Base-by-base conservation (phyloP, 2,888 invertebrate genomes). In the Tachina grossa region DNA sequence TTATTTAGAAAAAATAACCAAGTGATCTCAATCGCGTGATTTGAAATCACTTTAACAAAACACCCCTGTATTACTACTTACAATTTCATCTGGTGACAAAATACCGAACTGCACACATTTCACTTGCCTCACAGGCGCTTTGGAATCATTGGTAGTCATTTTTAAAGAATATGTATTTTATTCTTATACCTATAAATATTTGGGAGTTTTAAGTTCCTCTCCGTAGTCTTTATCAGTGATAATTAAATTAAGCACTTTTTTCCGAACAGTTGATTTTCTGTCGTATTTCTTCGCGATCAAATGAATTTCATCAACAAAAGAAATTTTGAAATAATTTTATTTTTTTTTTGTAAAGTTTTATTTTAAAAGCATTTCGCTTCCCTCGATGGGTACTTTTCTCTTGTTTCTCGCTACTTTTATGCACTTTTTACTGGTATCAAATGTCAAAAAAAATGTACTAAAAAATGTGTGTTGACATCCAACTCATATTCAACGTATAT, bases 71-170 rank as follows among this genome's bases (percentile, higher is more conserved):
- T n/a, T 13, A n/a, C n/a, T 90, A 96, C 98, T 96, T 95, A 98
- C 98, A 91, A 99, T 98, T 96, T 99, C 99, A 96, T 99, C 99
- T 89, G 99, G 99, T 89, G 98, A 97, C 91, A 99, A 94, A 93
- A 99, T 98, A 87, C 99, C 99, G 93, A 99, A 99, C 93, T 99
- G 99, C 87, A 99, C 98, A 93, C 97, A 95, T 94, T 98, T 98
- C 90, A 99, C 98, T 90, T 96, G 96, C 92, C 98, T 95, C 92
- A 99, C 90, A 74, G 99, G 97, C 92, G 98, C 98, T 94, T 98
- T 98, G 75, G 98, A 88, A 63, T 88, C 88, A 65, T 85, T 88
- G n/a, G 88, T 88, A 77, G 87, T 41, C 88, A 88, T 88, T 55
- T 83, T 68, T 19, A 8, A 31, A n/a, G 19, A 19, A 39, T 61